Evolutionary conservation across 2,113 vertebrate genomes (phyloP).

Genomic region (Diadophis punctatus): DNA sequence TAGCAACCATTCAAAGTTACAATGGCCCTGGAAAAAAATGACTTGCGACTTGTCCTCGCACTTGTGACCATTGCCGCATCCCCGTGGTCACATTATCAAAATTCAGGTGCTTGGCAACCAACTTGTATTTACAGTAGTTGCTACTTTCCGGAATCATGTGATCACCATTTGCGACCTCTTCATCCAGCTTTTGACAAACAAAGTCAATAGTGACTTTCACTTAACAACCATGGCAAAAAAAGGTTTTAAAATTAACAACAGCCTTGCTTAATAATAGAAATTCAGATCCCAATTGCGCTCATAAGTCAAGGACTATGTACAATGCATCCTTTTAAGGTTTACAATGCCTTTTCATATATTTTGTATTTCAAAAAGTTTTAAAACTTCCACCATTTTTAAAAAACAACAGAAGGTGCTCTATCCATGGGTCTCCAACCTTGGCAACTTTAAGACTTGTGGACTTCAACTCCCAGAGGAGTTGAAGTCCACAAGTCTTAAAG

Average conservation of each 20-base stretch:
- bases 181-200: not conserved
- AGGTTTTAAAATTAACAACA: not conserved
- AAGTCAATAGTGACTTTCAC: not conserved
- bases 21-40: not conserved
- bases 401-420: not conserved
- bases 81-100: not conserved
- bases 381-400: not conserved
- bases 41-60: not conserved
- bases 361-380: not conserved
- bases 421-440: no score
- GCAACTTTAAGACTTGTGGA: no score
- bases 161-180: no score
- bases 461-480: no score
- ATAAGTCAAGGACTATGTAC: not conserved
- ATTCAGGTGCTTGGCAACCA: not conserved
- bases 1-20: not conserved
- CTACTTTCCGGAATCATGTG: not conserved
- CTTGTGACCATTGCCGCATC: not conserved
- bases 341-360: not conserved
- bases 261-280: not conserved
- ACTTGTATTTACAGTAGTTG: not conserved
- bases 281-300: not conserved
- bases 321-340: not conserved
- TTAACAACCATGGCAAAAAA: not conserved
- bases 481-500: no score